Evolutionary conservation across 2,888 invertebrate genomes (phyloP).

Genomic region (Smittia sp.): DNA sequence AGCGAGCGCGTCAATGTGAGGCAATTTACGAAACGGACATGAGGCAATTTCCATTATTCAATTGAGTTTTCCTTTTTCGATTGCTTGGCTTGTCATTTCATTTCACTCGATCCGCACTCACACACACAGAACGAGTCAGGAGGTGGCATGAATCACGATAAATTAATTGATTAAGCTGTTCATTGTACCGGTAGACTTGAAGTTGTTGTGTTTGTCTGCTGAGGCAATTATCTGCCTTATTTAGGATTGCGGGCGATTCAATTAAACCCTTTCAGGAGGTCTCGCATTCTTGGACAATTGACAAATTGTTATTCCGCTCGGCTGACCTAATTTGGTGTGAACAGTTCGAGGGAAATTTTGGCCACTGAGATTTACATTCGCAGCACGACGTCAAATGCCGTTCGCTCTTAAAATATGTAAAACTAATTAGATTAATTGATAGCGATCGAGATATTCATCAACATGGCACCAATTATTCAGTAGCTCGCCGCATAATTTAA

Average conservation of each 20-base stretch:
- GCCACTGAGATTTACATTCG: not conserved
- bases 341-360: not conserved
- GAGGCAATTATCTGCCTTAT: constrained; percentile 9
- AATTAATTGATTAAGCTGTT: constrained; percentile 6
- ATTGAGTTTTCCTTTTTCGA: constrained; percentile 13
- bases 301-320: not conserved
- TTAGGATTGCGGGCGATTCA: not conserved
- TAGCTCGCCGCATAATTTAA: not conserved
- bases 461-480: not conserved
- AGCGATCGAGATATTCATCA: not conserved
- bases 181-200: not conserved
- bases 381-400: not conserved
- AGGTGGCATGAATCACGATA: constrained; percentile 1
- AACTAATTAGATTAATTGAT: constrained; percentile 28
- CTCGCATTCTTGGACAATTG: not conserved
- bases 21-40: constrained; percentile 11
- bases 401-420: not conserved
- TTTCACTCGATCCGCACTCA: not conserved
- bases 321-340: not conserved
- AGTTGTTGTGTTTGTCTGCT: not conserved
- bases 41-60: not conserved
- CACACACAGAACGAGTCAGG: not conserved
- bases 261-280: not conserved
- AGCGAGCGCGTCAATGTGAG: not conserved
- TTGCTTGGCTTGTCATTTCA: not conserved